These are phyloP conservation scores for Decapterus maruadsi DNA, from an alignment of 2,797 vertebrate genomes.

Conservation along the genomic window DNA sequence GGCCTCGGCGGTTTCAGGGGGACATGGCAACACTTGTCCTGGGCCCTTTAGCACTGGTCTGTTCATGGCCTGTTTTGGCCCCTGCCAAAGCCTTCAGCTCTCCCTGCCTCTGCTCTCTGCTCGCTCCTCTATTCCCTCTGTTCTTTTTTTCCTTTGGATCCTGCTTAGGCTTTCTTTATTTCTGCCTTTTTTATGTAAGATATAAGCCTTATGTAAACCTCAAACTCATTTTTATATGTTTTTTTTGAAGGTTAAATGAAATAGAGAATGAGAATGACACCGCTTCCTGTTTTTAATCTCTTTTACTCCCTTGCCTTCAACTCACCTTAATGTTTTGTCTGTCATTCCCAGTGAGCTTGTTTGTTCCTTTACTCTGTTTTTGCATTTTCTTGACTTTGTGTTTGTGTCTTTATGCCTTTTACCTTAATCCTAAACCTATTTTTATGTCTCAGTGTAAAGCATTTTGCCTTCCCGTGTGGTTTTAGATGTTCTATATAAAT, in stretches of 20 bases:
- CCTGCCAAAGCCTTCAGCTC: constrained; percentile 78
- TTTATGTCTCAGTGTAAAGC: too few species aligned
- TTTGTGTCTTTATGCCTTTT: too few species aligned
- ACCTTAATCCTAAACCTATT: too few species aligned
- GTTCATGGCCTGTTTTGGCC: constrained; percentile 74
- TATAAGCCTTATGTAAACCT: rapidly evolving
- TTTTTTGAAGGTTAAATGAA: not conserved
- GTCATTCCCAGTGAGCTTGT: too few species aligned
- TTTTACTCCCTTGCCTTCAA: too few species aligned
- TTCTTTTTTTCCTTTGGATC: constrained; percentile 27
- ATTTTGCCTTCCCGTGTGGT: too few species aligned
- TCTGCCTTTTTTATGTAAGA: not conserved
- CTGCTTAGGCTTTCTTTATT: constrained; percentile 18
- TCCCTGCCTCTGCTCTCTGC: constrained; percentile 53
- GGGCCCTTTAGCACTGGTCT: constrained; percentile 77
- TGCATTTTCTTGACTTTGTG: too few species aligned
- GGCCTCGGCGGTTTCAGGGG: constrained; percentile 84
- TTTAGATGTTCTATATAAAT: too few species aligned
- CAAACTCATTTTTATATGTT: not conserved
- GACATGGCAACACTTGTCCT: constrained; percentile 85
- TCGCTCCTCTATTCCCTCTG: constrained; percentile 36
- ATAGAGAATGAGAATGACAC: too few species aligned
- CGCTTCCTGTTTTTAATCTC: too few species aligned
- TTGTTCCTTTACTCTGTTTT: too few species aligned
- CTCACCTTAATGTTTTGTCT: too few species aligned